These are phyloP conservation scores for Porphyrio hochstetteri DNA, from an alignment of 2,113 vertebrate genomes.

Conservation along the genomic window DNA sequence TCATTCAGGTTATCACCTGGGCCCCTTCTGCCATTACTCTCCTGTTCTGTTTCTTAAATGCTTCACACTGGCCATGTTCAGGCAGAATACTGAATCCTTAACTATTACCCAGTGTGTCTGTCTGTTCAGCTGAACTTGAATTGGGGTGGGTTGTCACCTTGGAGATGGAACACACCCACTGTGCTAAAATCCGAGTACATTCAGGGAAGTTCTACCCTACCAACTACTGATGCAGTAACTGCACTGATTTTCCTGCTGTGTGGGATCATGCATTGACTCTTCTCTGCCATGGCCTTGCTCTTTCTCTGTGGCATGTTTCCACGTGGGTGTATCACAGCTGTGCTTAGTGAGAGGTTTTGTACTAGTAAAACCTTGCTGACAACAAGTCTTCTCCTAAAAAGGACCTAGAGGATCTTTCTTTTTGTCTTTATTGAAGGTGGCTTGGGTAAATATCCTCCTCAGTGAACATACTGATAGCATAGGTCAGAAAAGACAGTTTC, in stretches of 20 bases:
- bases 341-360: background rate
- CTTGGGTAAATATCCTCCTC: background rate
- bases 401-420: background rate
- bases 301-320: background rate
- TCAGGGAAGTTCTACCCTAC: background rate
- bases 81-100: background rate
- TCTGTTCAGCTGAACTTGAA: background rate
- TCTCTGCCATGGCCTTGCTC: background rate
- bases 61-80: accelerated
- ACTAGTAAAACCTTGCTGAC: background rate
- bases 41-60: background rate
- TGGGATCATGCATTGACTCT: background rate
- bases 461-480: background rate
- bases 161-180: background rate
- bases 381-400: background rate
- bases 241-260: background rate
- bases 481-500: background rate
- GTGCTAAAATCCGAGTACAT: background rate
- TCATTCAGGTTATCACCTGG: background rate
- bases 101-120: background rate
- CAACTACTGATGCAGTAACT: background rate
- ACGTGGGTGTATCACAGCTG: background rate
- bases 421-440: background rate
- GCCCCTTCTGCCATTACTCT: background rate
- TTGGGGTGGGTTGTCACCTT: background rate